Conservation (phyloP, 2,888 invertebrate species). For the Andrena bucephala region DNA sequence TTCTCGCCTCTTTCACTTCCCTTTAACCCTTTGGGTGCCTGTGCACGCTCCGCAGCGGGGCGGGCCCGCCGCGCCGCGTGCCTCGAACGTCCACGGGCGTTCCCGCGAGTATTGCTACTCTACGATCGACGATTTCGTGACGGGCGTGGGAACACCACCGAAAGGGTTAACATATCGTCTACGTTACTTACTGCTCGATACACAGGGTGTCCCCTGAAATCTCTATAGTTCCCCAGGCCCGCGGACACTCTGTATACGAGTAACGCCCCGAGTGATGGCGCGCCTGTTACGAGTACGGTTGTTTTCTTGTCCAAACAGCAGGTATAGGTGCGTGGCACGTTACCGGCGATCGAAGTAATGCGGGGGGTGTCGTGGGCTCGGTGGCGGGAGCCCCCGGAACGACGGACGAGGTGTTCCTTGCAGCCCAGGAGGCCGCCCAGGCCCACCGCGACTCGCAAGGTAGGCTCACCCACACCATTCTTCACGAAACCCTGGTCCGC, state of each 20-base stretch:
- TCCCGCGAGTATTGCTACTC: too few relatives aligned
- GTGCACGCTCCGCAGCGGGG: neutral
- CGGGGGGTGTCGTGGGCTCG: conserved; percentile 81
- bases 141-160: too few relatives aligned
- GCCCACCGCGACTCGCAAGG: conserved; percentile 96
- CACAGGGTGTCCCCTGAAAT: too few relatives aligned
- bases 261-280: too few relatives aligned
- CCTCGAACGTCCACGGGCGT: too few relatives aligned
- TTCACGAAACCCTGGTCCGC: conserved; percentile 77
- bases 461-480: conserved; percentile 88
- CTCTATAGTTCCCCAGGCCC: too few relatives aligned
- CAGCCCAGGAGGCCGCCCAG: conserved; percentile 91
- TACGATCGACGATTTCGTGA: too few relatives aligned
- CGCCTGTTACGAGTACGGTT: conserved; percentile 39
- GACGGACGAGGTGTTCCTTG: conserved; percentile 92
- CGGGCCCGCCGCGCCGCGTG: neutral
- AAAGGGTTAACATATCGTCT: too few relatives aligned
- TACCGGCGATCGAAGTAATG: conserved; percentile 91
- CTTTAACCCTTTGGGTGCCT: neutral
- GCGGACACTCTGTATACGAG: too few relatives aligned
- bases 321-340: conserved; percentile 95
- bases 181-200: too few relatives aligned
- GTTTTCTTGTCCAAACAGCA: conserved; percentile 81
- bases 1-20: neutral
- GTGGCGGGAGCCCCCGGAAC: conserved; percentile 83